Conservation (phyloP, 2,113 vertebrate genomes). For the Onychostruthus taczanowskii region DNA sequence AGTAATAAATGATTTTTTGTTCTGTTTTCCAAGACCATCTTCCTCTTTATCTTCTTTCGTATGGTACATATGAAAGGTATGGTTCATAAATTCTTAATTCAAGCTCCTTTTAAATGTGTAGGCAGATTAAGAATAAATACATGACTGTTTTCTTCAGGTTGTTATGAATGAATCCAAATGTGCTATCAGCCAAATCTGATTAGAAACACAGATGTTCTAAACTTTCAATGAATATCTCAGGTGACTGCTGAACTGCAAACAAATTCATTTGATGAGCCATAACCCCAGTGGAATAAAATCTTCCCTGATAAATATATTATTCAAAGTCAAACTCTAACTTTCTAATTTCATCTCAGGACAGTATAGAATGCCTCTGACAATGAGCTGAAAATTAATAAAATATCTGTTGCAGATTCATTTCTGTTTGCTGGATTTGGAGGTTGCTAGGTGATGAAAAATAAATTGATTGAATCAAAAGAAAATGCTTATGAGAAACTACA, state of each 20-base stretch:
- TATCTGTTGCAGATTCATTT: constrained; percentile 8
- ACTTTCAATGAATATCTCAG: not conserved
- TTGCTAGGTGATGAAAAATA: constrained; percentile 54
- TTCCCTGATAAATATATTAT: constrained; percentile 15
- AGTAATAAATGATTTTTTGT: not conserved
- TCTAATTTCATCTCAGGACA: constrained; percentile 19
- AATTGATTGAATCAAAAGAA: constrained; percentile 39
- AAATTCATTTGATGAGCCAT: not conserved
- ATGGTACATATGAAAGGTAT: not conserved
- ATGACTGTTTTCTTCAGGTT: not conserved
- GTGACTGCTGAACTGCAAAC: not conserved
- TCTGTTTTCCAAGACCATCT: not conserved
- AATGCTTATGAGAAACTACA: not conserved
- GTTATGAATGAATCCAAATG: not conserved
- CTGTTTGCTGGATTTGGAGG: not conserved
- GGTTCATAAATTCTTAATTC: not conserved
- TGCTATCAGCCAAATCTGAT: constrained; percentile 1
- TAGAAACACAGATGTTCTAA: constrained; percentile 14
- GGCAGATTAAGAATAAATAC: not conserved
- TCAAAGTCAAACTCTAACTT: constrained; percentile 33
- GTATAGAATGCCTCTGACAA: not conserved
- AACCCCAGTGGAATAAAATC: constrained; percentile 17
- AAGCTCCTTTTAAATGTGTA: not conserved
- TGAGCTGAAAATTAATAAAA: constrained; percentile 41
- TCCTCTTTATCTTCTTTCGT: not conserved